A percentile compares a stretch with the other conserved stretches of the same genome.
phyloP scores from a whole-genome alignment of 2,888 invertebrate genomes.

The Aethes cnicana region DNA sequence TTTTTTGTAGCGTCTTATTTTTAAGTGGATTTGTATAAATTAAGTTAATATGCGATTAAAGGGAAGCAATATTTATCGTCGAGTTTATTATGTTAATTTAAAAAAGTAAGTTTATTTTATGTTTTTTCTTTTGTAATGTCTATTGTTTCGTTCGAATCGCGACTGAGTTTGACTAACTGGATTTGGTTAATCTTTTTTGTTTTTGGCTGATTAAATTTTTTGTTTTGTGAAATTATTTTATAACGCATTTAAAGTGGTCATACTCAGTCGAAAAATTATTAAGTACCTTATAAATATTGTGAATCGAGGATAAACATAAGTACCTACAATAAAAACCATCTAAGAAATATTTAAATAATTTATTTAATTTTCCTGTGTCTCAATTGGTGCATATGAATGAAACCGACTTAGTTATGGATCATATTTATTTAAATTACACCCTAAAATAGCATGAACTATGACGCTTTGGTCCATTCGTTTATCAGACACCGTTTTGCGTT shows the following conservation, averaged over 20 bases:
- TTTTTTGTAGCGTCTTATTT: conserved; percentile 18
- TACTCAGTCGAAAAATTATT: no score
- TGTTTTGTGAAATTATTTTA: neutral
- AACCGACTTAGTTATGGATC: no score
- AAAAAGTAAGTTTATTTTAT: conserved; percentile 47
- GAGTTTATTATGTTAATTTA: conserved; percentile 44
- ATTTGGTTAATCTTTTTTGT: neutral
- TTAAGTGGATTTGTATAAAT: conserved; percentile 14
- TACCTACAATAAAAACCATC: no score
- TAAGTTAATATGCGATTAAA: conserved; percentile 31
- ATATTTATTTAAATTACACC: no score
- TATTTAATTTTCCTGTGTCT: conserved; percentile 1
- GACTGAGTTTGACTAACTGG: conserved; percentile 26
- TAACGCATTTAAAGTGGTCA: no score
- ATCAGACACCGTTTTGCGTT: no score
- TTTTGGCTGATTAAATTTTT: neutral
- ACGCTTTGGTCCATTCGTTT: no score
- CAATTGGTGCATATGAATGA: no score
- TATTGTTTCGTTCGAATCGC: conserved; percentile 40
- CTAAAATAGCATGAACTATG: no score
- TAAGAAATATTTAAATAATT: no score
- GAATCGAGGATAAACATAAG: no score
- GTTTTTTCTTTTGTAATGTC: conserved; percentile 51
- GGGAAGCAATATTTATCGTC: conserved; percentile 48
- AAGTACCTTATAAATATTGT: no score